Conservation (phyloP, 2,797 vertebrate genomes). For the Schizopygopsis malacanthus region DNA sequence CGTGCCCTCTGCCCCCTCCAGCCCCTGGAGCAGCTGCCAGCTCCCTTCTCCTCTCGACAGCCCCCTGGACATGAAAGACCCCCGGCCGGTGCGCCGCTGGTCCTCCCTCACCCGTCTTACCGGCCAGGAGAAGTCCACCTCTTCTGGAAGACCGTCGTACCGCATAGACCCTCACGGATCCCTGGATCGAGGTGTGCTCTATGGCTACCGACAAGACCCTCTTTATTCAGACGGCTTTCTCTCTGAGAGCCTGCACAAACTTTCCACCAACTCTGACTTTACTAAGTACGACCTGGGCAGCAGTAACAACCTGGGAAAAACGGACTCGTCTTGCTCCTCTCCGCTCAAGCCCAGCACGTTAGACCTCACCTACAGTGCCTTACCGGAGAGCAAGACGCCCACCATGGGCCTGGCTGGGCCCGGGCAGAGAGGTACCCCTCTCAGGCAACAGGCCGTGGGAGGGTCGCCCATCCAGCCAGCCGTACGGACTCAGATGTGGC, state of each 20-base stretch:
- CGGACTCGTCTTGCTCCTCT: constrained; percentile 72
- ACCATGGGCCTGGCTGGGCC: constrained; percentile 60
- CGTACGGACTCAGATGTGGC: constrained; percentile 94
- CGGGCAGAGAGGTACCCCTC: constrained; percentile 72
- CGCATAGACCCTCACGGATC: constrained; percentile 74
- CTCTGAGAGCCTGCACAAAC: constrained; percentile 74
- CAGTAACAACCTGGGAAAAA: constrained; percentile 58
- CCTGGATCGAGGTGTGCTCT: constrained; percentile 75
- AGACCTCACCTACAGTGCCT: constrained; percentile 87
- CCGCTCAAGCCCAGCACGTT: constrained; percentile 82
- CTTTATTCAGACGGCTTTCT: constrained; percentile 78
- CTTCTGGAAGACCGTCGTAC: constrained; percentile 64
- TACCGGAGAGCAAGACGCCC: constrained; percentile 82
- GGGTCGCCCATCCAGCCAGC: constrained; percentile 87
- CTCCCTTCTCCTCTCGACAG: constrained; percentile 66
- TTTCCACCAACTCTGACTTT: constrained; percentile 75
- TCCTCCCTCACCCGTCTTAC: constrained; percentile 91
- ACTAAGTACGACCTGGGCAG: constrained; percentile 78
- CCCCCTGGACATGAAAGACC: constrained; percentile 87
- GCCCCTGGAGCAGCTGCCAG: constrained; percentile 79
- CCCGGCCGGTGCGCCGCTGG: constrained; percentile 87
- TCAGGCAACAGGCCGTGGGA: constrained; percentile 80
- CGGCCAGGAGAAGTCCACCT: constrained; percentile 66
- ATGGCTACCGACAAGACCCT: constrained; percentile 75
- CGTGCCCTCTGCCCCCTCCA: constrained; percentile 66